phyloP scores from a whole-genome alignment of 2,113 vertebrate genomes.

The Planiliza haematocheilus region DNA sequence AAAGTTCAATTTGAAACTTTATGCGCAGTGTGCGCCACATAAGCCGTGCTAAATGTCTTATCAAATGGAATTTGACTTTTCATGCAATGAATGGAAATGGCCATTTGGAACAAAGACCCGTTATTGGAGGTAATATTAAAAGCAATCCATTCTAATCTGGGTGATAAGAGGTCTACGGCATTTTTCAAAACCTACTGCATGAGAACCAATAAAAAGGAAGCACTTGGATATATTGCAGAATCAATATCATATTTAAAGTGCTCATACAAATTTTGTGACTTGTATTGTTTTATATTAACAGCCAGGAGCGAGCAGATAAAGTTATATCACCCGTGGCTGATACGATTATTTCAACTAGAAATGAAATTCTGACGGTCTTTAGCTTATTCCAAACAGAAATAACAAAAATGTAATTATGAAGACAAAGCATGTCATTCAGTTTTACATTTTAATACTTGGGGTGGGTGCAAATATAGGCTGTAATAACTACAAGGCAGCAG shows the following conservation, averaged over 20 bases:
- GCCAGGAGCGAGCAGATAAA: conserved; percentile 46
- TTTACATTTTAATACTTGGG: neutral
- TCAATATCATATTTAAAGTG: conserved; percentile 74
- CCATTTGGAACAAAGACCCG: conserved; percentile 64
- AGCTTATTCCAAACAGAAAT: conserved; percentile 26
- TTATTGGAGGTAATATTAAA: conserved; percentile 76
- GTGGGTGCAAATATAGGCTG: neutral
- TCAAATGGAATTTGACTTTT: conserved; percentile 73
- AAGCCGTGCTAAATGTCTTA: conserved; percentile 63
- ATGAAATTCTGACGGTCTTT: conserved; percentile 33
- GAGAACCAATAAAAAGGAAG: conserved; percentile 60
- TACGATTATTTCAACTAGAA: conserved; percentile 20
- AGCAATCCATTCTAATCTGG: conserved; percentile 77
- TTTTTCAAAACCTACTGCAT: conserved; percentile 61
- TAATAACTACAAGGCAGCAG: conserved; percentile 6
- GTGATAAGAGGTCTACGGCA: conserved; percentile 53
- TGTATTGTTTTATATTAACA: conserved; percentile 66
- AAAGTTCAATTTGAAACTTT: conserved; percentile 70
- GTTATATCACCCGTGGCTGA: conserved; percentile 37
- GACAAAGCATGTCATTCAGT: conserved; percentile 19
- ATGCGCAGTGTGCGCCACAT: conserved; percentile 48
- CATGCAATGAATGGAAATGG: conserved; percentile 60
- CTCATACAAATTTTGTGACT: conserved; percentile 57
- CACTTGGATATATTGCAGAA: conserved; percentile 64
- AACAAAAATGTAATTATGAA: conserved; percentile 23